phyloP scores from a whole-genome alignment of 2,888 invertebrate genomes.

The Sphecodes monilicornis region DNA sequence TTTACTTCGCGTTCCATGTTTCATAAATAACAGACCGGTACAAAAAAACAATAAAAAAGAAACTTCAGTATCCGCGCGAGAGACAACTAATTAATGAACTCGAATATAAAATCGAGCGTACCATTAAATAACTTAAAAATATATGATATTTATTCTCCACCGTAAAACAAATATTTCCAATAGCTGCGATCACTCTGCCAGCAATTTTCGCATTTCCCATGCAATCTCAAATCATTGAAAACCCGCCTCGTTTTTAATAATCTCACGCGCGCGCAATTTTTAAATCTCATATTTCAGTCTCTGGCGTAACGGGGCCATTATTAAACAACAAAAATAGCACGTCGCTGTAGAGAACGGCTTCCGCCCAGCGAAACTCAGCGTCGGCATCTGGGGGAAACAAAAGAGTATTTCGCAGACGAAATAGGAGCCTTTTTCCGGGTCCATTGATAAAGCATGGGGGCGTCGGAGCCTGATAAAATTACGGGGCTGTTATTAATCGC shows the following conservation, averaged over 20 bases:
- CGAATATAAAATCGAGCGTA: too few species aligned
- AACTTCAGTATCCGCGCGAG: too few species aligned
- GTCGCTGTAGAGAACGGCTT: not conserved
- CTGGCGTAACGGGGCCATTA: not conserved
- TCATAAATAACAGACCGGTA: not conserved
- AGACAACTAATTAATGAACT: too few species aligned
- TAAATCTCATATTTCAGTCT: not conserved
- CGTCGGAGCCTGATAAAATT: not conserved
- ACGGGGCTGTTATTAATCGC: not conserved
- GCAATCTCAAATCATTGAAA: not conserved
- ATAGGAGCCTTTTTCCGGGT: not conserved
- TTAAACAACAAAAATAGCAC: not conserved
- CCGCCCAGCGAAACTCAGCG: not conserved
- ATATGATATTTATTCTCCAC: too few species aligned
- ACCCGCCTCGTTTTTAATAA: not conserved
- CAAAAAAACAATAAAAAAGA: not conserved
- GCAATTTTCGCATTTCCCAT: too few species aligned
- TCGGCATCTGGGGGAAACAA: not conserved
- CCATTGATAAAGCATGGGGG: not conserved
- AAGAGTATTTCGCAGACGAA: not conserved
- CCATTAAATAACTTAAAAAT: too few species aligned
- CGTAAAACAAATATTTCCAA: too few species aligned
- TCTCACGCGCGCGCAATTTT: not conserved
- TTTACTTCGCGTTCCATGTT: too few species aligned
- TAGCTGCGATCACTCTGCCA: too few species aligned